These are phyloP conservation scores for Geotrypetes seraphini DNA, from an alignment of 2,797 vertebrate species.

Conservation along the genomic window DNA sequence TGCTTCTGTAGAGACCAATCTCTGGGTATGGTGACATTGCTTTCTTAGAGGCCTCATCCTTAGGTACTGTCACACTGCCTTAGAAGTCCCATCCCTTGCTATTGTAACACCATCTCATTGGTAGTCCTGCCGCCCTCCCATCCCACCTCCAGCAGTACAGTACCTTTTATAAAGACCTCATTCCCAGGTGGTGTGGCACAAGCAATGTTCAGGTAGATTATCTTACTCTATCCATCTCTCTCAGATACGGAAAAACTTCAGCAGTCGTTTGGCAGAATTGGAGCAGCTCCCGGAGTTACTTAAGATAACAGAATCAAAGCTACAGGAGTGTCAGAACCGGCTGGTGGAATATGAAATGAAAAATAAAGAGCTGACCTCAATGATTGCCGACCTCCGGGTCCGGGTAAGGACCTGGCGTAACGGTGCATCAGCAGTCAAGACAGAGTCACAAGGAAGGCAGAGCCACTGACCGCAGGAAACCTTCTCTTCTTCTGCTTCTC, in stretches of 20 bases:
- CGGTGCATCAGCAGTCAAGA: conserved; percentile 19
- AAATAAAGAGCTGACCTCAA: conserved; percentile 59
- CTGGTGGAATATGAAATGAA: conserved; percentile 68
- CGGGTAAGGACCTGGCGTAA: conserved; percentile 69
- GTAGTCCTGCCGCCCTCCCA: too few species aligned
- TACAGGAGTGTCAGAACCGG: conserved; percentile 72
- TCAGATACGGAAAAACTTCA: conserved; percentile 58
- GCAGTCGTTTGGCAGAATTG: conserved; percentile 63
- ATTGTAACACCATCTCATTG: too few species aligned
- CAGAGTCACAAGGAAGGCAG: conserved; percentile 11
- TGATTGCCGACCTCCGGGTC: conserved; percentile 68
- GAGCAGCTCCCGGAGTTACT: conserved; percentile 78
- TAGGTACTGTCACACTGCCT: too few species aligned
- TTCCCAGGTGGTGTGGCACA: too few species aligned
- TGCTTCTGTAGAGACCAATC: too few species aligned
- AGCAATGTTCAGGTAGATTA: too few species aligned
- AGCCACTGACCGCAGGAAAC: conserved; percentile 28
- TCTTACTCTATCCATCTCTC: too few species aligned
- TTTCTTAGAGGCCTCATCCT: too few species aligned
- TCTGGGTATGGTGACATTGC: too few species aligned
- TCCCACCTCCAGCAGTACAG: too few species aligned
- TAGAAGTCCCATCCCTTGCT: too few species aligned
- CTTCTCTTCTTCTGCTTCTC: conserved; percentile 36
- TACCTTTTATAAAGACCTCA: too few species aligned
- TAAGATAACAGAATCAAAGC: conserved; percentile 55